A percentile compares a stretch with the other conserved stretches of the same genome.
phyloP scores from a whole-genome alignment of 2,797 vertebrate species.

The Pseudochromis fuscus region DNA sequence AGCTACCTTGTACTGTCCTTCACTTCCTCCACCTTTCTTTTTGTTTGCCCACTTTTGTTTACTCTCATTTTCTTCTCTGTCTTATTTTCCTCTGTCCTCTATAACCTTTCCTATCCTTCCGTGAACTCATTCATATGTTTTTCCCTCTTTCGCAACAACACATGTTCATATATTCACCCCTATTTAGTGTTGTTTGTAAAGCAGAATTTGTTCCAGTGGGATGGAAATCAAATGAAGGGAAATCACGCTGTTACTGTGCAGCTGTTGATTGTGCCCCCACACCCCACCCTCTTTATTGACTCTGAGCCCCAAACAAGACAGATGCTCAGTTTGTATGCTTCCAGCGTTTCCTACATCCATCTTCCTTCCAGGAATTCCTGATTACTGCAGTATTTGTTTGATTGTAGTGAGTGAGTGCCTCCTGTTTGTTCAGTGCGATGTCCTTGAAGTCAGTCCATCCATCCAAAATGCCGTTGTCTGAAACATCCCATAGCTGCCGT shows the following conservation, averaged over 20 bases:
- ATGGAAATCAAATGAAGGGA: conserved; percentile 82
- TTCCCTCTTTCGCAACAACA: conserved; percentile 42
- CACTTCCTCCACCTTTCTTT: conserved; percentile 46
- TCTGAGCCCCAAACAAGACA: conserved; percentile 78
- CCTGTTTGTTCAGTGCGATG: conserved; percentile 70
- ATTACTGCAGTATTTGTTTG: conserved; percentile 80
- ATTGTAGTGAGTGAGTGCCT: conserved; percentile 72
- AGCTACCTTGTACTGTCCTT: conserved; percentile 70
- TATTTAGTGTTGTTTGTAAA: conserved; percentile 81
- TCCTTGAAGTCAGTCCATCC: conserved; percentile 78
- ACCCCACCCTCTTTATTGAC: conserved; percentile 75
- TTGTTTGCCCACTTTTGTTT: conserved; percentile 51
- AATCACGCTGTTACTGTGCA: conserved; percentile 83
- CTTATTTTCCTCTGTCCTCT: conserved; percentile 14
- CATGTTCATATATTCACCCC: conserved; percentile 74
- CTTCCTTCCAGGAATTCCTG: conserved; percentile 82
- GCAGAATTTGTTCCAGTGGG: conserved; percentile 82
- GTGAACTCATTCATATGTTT: conserved; percentile 16
- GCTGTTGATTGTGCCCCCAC: conserved; percentile 79
- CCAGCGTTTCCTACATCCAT: conserved; percentile 76
- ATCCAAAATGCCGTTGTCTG: conserved; percentile 61
- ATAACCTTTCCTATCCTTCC: conserved; percentile 21
- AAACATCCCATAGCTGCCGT: conserved; percentile 39
- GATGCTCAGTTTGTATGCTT: conserved; percentile 81
- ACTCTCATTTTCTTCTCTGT: conserved; percentile 17